Percentiles rank a stretch among this genome's conserved stretches.
Evolutionary conservation across 2,888 invertebrate species (phyloP).

Genomic region (Lottia gigantea): DNA sequence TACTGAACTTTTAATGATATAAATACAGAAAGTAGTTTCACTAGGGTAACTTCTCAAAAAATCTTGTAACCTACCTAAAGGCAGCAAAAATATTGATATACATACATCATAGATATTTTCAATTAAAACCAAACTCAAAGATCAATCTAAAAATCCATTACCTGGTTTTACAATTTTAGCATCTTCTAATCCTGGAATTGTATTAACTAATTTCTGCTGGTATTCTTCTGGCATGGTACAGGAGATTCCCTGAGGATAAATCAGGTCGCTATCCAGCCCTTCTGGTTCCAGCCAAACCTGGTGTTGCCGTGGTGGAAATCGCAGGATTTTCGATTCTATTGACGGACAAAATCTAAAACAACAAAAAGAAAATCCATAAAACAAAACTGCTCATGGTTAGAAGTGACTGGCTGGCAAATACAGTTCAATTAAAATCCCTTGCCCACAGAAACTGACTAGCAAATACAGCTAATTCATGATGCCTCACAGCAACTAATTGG

Average conservation of each 20-base stretch:
- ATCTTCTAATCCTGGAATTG: slow-evolving; percentile 81
- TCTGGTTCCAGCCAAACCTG: slow-evolving; percentile 90
- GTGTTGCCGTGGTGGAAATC: slow-evolving; percentile 77
- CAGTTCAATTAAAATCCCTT: no score
- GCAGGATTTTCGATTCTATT: slow-evolving; percentile 85
- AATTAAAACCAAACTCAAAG: background rate
- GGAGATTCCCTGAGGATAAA: slow-evolving; percentile 87
- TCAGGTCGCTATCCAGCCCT: slow-evolving; percentile 78
- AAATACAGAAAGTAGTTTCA: no score
- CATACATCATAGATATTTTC: no score
- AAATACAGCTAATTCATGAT: no score
- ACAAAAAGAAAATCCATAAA: slow-evolving; percentile 10
- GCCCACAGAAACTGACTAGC: no score
- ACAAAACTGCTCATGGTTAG: no score
- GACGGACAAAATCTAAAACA: slow-evolving; percentile 81
- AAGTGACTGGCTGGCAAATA: no score
- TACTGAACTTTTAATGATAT: no score
- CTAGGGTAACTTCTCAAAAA: no score
- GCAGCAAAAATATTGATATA: no score
- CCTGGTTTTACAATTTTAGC: slow-evolving; percentile 77
- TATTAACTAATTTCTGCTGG: slow-evolving; percentile 77
- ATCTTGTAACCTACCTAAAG: slow-evolving; percentile 72
- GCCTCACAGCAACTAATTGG: no score
- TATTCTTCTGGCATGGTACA: slow-evolving; percentile 84
- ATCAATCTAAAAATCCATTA: slow-evolving; percentile 37